Conservation (phyloP, 2,113 vertebrate genomes). For the Gulo gulo region DNA sequence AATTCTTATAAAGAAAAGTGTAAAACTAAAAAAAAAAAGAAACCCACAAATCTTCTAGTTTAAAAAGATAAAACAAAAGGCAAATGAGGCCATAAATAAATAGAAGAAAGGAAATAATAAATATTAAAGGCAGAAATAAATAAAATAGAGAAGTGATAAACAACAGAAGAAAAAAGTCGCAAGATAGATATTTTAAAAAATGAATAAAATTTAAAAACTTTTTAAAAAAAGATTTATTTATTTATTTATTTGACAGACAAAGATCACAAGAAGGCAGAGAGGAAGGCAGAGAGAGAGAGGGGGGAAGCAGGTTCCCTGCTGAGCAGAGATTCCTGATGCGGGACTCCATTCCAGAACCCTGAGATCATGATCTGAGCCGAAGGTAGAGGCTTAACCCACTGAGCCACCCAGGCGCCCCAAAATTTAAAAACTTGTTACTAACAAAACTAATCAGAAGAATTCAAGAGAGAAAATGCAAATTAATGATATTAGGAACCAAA, state of each 20-base stretch:
- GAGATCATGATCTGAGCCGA: too few relatives aligned
- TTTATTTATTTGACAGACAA: too few relatives aligned
- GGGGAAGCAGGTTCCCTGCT: too few relatives aligned
- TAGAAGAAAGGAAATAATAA: neutral
- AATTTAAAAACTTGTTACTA: neutral
- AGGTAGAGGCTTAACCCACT: too few relatives aligned
- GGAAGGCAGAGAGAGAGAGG: too few relatives aligned
- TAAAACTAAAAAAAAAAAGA: neutral
- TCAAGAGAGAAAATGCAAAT: neutral
- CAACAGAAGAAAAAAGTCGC: neutral
- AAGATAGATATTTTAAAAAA: neutral
- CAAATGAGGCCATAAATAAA: neutral
- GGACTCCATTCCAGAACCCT: too few relatives aligned
- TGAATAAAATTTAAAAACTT: neutral
- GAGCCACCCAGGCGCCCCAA: too few relatives aligned
- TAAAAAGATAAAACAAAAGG: neutral
- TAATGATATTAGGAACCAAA: neutral
- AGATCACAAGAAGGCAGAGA: too few relatives aligned
- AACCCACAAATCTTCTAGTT: neutral
- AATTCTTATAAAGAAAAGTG: neutral
- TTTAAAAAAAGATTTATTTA: too few relatives aligned
- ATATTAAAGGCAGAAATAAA: neutral
- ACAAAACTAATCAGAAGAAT: neutral
- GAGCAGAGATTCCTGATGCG: too few relatives aligned
- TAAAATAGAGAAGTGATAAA: neutral